Evolutionary conservation across 2,888 invertebrate species (phyloP).

Genomic region (Parnassius orleans): DNA sequence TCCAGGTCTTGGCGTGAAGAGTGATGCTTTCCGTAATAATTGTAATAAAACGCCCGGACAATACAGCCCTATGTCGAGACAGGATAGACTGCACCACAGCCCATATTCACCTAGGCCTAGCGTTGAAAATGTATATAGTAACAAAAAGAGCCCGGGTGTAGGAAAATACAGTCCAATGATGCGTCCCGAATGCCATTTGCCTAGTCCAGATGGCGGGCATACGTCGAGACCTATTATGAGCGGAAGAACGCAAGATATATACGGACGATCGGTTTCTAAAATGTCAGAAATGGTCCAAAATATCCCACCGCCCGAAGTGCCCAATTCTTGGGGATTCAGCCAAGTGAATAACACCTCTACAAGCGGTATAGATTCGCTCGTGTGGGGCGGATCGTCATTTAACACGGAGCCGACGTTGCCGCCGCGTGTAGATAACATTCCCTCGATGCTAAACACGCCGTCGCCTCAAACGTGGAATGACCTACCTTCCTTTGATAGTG

Average conservation of each 20-base stretch:
- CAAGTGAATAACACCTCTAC: constrained; percentile 46
- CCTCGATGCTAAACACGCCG: constrained; percentile 58
- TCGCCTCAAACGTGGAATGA: constrained; percentile 61
- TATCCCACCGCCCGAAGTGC: constrained; percentile 50
- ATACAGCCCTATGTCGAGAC: constrained; percentile 72
- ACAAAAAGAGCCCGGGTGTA: constrained; percentile 68
- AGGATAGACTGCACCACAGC: constrained; percentile 65
- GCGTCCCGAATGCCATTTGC: constrained; percentile 66
- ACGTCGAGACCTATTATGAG: constrained; percentile 43
- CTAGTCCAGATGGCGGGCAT: constrained; percentile 61
- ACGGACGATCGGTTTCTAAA: constrained; percentile 53
- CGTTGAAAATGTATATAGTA: constrained; percentile 58
- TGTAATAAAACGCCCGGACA: constrained; percentile 67
- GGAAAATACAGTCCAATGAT: constrained; percentile 71
- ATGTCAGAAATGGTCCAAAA: constrained; percentile 52
- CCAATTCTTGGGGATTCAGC: constrained; percentile 59
- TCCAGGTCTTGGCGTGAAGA: constrained; percentile 59
- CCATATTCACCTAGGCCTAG: constrained; percentile 72
- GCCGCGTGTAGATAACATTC: constrained; percentile 48
- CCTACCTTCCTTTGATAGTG: constrained; percentile 57
- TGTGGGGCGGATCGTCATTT: constrained; percentile 56
- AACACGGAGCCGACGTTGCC: constrained; percentile 41
- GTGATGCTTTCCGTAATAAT: constrained; percentile 53
- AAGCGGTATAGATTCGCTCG: constrained; percentile 58
- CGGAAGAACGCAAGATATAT: constrained; percentile 54